phyloP scores from a whole-genome alignment of 2,888 invertebrate species.

The Synergus umbraculus region DNA sequence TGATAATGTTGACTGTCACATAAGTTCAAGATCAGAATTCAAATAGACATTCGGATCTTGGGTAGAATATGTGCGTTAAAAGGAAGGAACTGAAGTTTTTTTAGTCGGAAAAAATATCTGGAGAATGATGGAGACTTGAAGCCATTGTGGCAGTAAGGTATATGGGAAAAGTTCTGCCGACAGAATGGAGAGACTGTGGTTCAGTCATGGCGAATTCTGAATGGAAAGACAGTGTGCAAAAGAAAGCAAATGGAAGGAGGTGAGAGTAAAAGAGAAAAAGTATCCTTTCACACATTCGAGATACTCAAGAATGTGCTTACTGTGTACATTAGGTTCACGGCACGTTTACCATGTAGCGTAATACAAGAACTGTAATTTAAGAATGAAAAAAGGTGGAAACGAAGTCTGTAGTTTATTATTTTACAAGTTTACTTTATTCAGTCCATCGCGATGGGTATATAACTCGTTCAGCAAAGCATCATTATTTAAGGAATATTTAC shows the following conservation, averaged over 20 bases:
- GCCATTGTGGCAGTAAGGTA: neutral
- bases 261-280: constrained; percentile 15
- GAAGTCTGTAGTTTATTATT: neutral
- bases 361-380: neutral
- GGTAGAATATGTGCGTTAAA: neutral
- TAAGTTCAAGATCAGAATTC: neutral
- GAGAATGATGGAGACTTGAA: neutral
- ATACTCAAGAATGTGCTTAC: constrained; percentile 1
- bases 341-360: constrained; percentile 1
- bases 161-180: constrained; percentile 63
- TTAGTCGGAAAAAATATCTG: neutral
- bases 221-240: constrained; percentile 62
- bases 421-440: neutral
- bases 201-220: constrained; percentile 68
- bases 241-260: constrained; percentile 42
- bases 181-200: constrained; percentile 63
- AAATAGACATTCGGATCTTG: too few relatives aligned
- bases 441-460: neutral
- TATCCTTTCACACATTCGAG: constrained; percentile 10
- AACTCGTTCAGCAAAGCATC: neutral
- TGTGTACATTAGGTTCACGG: neutral
- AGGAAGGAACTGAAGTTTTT: neutral
- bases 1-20: neutral
- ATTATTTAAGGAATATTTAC: neutral
- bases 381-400: neutral